These are phyloP conservation scores for Macropis europaea DNA, from an alignment of 2,888 invertebrate genomes.

Conservation along the genomic window DNA sequence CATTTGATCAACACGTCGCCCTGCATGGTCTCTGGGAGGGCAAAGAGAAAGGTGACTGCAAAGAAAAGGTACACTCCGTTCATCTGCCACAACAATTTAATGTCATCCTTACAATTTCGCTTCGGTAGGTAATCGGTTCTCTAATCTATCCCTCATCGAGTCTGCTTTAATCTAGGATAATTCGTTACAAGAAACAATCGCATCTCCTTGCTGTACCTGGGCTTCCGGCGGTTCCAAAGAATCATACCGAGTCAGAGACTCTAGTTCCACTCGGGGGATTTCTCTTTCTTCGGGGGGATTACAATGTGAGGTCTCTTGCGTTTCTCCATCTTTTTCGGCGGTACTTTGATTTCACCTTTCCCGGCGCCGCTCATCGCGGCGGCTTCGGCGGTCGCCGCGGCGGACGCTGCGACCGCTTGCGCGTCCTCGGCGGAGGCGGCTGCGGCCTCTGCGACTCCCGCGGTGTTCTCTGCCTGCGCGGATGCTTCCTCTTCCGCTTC, in stretches of 20 bases:
- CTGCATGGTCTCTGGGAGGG: neutral
- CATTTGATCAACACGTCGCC: no score
- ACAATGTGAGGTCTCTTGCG: no score
- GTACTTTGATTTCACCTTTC: neutral
- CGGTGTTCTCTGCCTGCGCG: constrained; percentile 5
- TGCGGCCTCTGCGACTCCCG: constrained; percentile 18
- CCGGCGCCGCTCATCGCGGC: constrained; percentile 2
- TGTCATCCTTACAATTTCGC: constrained; percentile 32
- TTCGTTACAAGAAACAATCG: neutral
- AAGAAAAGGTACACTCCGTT: neutral
- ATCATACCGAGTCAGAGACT: no score
- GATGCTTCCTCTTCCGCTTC: constrained; percentile 16
- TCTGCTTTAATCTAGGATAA: constrained; percentile 7
- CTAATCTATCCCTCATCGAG: constrained; percentile 8
- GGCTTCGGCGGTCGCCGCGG: constrained; percentile 17
- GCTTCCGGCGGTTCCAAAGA: no score
- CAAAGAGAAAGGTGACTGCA: constrained; percentile 1
- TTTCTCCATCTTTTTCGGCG: neutral
- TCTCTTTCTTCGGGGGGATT: neutral
- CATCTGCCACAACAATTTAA: constrained; percentile 44
- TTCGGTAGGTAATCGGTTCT: constrained; percentile 5
- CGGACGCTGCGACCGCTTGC: constrained; percentile 7
- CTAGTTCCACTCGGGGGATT: no score
- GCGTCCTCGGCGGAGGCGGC: constrained; percentile 23
- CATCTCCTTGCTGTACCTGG: neutral